A percentile compares a stretch with the other conserved stretches of the same genome.
phyloP scores from a whole-genome alignment of 2,888 invertebrate genomes.

The Trachelus troglodyta region DNA sequence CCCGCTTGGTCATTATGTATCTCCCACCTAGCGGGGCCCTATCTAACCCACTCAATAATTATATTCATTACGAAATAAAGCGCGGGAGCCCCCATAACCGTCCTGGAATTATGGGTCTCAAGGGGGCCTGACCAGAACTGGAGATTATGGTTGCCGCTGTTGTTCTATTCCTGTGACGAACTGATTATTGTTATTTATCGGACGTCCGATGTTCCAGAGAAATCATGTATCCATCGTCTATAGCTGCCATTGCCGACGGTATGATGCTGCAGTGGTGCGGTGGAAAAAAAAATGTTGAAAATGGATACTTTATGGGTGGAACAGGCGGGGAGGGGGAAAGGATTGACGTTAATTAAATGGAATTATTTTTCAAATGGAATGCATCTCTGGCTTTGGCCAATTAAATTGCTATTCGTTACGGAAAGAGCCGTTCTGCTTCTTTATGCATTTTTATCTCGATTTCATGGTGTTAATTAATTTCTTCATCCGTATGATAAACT shows the following conservation, averaged over 20 bases:
- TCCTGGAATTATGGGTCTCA: constrained; percentile 28
- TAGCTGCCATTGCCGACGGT: background rate
- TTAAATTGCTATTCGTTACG: background rate
- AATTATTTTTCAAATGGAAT: background rate
- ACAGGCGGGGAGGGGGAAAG: background rate
- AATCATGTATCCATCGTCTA: background rate
- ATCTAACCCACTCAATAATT: constrained; percentile 25
- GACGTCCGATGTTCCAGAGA: background rate
- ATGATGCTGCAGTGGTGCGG: background rate
- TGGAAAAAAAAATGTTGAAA: background rate
- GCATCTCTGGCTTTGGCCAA: background rate
- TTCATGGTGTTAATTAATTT: background rate
- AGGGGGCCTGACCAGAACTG: constrained; percentile 25
- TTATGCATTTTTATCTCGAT: background rate
- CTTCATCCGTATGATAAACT: background rate
- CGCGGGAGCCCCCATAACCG: constrained; percentile 30
- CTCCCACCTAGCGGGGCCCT: constrained; percentile 10
- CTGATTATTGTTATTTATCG: constrained; percentile 24
- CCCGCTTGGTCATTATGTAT: constrained; percentile 25
- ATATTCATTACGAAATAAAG: constrained; percentile 38
- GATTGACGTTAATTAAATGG: background rate
- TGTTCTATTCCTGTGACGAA: constrained; percentile 18
- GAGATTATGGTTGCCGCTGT: constrained; percentile 17
- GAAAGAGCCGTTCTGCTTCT: background rate
- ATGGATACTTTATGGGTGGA: background rate